phyloP scores from a whole-genome alignment of 2,113 vertebrate genomes.

The Bostrychus sinensis region DNA sequence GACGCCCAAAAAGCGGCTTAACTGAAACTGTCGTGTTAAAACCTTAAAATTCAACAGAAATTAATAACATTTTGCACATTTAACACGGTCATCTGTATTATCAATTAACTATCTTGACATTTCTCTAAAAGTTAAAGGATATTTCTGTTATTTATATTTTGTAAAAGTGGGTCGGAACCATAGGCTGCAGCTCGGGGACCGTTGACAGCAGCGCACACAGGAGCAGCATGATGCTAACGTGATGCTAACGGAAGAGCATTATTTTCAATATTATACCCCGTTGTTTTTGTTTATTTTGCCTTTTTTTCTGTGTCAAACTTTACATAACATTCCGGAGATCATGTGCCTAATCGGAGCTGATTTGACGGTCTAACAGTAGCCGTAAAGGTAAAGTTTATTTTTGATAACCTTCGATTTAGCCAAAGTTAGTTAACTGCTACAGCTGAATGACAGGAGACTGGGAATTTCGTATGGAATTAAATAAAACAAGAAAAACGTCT shows the following conservation, averaged over 20 bases:
- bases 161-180: not conserved
- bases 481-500: too few relatives aligned
- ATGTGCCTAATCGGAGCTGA: accelerated
- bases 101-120: not conserved
- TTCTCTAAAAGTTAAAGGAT: not conserved
- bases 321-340: not conserved
- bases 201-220: conserved; percentile 25
- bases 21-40: too few relatives aligned
- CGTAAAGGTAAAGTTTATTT: not conserved
- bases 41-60: too few relatives aligned
- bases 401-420: conserved; percentile 8
- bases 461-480: too few relatives aligned
- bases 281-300: not conserved
- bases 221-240: not conserved
- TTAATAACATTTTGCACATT: too few relatives aligned
- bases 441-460: not conserved
- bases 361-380: not conserved
- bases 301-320: not conserved
- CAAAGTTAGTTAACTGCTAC: not conserved
- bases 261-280: not conserved
- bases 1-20: too few relatives aligned
- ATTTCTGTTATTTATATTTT: not conserved
- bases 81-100: too few relatives aligned
- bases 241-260: not conserved
- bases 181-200: conserved; percentile 6